Conservation (phyloP, 2,888 invertebrate species). For the Hoplodrina ambigua region DNA sequence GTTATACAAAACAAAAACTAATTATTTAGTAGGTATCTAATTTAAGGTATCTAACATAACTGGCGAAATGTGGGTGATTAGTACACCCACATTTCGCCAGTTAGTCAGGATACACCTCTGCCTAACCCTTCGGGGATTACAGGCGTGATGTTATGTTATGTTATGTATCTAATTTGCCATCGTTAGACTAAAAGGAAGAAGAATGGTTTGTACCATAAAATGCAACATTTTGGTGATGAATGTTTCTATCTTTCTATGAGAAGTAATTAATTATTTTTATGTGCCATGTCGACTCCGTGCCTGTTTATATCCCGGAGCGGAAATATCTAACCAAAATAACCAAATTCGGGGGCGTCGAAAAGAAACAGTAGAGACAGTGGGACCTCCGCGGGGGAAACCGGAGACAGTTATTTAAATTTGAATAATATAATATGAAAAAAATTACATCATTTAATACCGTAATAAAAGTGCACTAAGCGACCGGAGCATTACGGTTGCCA, state of each 20-base stretch:
- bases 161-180: too few species aligned
- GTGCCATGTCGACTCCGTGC: constrained; percentile 67
- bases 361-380: constrained; percentile 85
- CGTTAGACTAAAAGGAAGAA: too few species aligned
- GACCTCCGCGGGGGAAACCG: constrained; percentile 87
- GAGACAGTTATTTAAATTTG: constrained; percentile 92
- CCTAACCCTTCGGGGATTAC: too few species aligned
- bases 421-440: constrained; percentile 91
- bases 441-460: constrained; percentile 91
- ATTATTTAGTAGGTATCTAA: background rate
- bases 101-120: too few species aligned
- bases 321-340: constrained; percentile 87
- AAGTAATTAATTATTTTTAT: constrained; percentile 2
- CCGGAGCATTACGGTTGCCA: constrained; percentile 88
- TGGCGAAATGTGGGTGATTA: too few species aligned
- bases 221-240: background rate
- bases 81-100: too few species aligned
- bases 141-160: too few species aligned
- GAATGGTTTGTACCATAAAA: background rate
- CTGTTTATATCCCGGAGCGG: constrained; percentile 71
- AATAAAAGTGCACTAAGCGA: constrained; percentile 91
- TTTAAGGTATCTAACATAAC: too few species aligned
- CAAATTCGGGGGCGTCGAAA: constrained; percentile 87
- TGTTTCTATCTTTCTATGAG: background rate
- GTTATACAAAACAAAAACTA: background rate